Conservation (phyloP, 2,797 vertebrate genomes). For the Sus cebifrons region DNA sequence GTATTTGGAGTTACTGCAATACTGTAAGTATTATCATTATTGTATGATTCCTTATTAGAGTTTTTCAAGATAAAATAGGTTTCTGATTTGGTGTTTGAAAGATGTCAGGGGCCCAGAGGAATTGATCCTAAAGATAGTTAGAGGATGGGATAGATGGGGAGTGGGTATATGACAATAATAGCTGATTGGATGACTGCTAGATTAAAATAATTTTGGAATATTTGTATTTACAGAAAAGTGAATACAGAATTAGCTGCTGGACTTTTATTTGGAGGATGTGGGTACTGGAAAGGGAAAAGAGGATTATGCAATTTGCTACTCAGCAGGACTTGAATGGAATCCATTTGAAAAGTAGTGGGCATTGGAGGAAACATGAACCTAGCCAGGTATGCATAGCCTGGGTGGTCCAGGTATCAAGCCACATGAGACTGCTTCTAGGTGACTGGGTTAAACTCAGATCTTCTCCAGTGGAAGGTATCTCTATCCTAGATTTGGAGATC, state of each 20-base stretch:
- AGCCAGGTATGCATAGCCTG: background rate
- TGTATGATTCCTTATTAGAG: conserved; percentile 18
- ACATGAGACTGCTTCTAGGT: background rate
- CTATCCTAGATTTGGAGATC: background rate
- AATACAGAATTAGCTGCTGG: background rate
- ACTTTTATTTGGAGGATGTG: conserved; percentile 18
- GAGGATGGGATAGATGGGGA: background rate
- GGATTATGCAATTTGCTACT: conserved; percentile 13
- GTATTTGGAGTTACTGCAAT: background rate
- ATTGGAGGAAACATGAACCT: background rate
- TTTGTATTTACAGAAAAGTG: background rate
- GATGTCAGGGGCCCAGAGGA: background rate
- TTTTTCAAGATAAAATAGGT: conserved; percentile 38
- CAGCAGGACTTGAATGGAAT: background rate
- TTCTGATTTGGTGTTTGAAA: conserved; percentile 24
- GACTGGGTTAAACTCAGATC: background rate
- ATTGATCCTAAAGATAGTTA: conserved; percentile 5
- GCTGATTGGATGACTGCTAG: background rate
- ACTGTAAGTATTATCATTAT: background rate
- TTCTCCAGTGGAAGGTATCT: conserved; percentile 30
- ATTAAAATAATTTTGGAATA: conserved; percentile 48
- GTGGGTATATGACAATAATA: background rate
- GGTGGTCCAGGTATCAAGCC: background rate
- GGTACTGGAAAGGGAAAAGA: background rate
- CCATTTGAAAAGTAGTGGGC: background rate